These are phyloP conservation scores for Cavia aperea DNA, from an alignment of 2,113 vertebrate species.

Conservation along the genomic window DNA sequence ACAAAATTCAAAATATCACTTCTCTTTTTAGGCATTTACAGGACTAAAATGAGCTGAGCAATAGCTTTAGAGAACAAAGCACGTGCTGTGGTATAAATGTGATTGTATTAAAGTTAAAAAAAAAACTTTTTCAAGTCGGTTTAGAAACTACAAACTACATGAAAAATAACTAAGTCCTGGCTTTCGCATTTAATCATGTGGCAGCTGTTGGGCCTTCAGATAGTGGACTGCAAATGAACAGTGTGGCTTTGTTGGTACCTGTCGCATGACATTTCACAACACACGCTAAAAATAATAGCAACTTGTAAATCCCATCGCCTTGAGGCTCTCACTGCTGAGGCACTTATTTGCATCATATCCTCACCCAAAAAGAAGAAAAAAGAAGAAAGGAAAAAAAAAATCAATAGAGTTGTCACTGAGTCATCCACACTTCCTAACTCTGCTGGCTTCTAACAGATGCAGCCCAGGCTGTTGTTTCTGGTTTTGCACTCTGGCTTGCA, in stretches of 20 bases:
- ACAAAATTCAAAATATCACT: neutral
- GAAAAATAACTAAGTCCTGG: slow-evolving; percentile 44
- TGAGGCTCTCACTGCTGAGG: neutral
- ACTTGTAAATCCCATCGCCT: slow-evolving; percentile 20
- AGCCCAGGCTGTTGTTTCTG: slow-evolving; percentile 50
- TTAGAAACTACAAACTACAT: slow-evolving; percentile 32
- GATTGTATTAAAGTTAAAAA: neutral
- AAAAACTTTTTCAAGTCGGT: neutral
- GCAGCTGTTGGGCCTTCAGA: slow-evolving; percentile 18
- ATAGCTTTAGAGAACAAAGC: slow-evolving; percentile 5
- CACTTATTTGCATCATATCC: slow-evolving; percentile 49
- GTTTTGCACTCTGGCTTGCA: slow-evolving; percentile 2
- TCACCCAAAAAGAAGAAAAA: neutral
- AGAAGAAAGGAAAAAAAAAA: neutral
- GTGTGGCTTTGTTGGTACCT: slow-evolving; percentile 54
- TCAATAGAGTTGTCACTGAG: slow-evolving; percentile 60
- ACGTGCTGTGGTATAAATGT: neutral
- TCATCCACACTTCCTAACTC: slow-evolving; percentile 36
- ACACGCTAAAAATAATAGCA: slow-evolving; percentile 59
- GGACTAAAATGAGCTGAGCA: neutral
- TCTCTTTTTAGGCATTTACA: neutral
- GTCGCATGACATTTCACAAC: slow-evolving; percentile 32
- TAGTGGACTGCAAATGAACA: slow-evolving; percentile 50
- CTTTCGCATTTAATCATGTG: slow-evolving; percentile 38
- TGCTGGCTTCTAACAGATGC: slow-evolving; percentile 31